These are phyloP conservation scores for Stenolophus ochropezus DNA, from an alignment of 2,888 invertebrate genomes.

Conservation along the genomic window DNA sequence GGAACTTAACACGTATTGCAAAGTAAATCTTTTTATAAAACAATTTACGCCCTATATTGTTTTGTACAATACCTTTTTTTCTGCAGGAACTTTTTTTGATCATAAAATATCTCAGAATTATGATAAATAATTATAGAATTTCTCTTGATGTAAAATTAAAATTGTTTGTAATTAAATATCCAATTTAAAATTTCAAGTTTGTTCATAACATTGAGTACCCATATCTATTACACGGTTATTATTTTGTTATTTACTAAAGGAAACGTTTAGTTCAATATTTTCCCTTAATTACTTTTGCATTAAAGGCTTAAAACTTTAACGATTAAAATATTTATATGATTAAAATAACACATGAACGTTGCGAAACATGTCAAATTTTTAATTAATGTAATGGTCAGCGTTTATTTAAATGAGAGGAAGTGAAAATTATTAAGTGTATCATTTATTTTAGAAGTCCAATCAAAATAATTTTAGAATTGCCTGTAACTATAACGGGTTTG, in stretches of 20 bases:
- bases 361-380: background rate
- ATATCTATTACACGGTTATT: background rate
- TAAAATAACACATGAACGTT: background rate
- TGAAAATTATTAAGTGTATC: conserved; percentile 1
- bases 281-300: background rate
- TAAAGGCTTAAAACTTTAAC: too few relatives aligned
- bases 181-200: background rate
- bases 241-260: background rate
- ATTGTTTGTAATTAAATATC: background rate
- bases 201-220: background rate
- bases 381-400: too few relatives aligned
- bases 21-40: too few relatives aligned
- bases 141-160: too few relatives aligned
- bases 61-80: too few relatives aligned
- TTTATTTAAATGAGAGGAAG: conserved; percentile 4
- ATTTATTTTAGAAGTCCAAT: conserved; percentile 14
- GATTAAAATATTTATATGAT: too few relatives aligned
- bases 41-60: too few relatives aligned
- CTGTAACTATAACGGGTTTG: conserved; percentile 18
- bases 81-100: too few relatives aligned
- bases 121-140: too few relatives aligned
- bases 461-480: conserved; percentile 29
- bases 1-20: background rate
- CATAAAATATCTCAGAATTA: too few relatives aligned
- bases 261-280: background rate